A percentile compares a stretch with the other conserved stretches of the same genome.
Evolutionary conservation across 64 coral and sea anemone genomes (phyloP).

Genomic region (Stichodactyla mertensii): DNA sequence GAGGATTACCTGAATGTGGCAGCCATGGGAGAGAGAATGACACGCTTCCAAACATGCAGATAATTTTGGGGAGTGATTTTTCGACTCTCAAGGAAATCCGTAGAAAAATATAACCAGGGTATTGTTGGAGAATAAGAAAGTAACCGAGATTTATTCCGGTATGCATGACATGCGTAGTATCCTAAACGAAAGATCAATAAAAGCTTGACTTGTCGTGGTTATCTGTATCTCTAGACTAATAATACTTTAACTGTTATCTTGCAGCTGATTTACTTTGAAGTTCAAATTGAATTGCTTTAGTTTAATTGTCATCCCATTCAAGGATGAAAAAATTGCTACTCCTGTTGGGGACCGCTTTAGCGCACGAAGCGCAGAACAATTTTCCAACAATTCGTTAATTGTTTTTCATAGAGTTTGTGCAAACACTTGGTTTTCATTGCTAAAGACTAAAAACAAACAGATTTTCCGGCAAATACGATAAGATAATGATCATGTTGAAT

Average conservation of each 20-base stretch:
- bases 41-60: background rate
- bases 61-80: background rate
- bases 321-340: background rate
- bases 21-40: background rate
- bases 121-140: background rate
- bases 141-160: background rate
- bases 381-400: background rate
- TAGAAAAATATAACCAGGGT: background rate
- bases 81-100: background rate
- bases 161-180: background rate
- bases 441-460: constrained; percentile 2
- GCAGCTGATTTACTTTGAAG: background rate
- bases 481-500: background rate
- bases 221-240: background rate
- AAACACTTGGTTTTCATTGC: constrained; percentile 9
- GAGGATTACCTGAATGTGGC: background rate
- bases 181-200: background rate
- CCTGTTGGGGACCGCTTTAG: background rate
- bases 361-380: background rate
- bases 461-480: background rate
- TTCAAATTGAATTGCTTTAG: background rate
- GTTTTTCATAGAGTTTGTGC: constrained; percentile 1
- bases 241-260: background rate
- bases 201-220: background rate
- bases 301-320: background rate